Conservation (phyloP, 2,888 invertebrate genomes). For the Eupithecia subumbrata region DNA sequence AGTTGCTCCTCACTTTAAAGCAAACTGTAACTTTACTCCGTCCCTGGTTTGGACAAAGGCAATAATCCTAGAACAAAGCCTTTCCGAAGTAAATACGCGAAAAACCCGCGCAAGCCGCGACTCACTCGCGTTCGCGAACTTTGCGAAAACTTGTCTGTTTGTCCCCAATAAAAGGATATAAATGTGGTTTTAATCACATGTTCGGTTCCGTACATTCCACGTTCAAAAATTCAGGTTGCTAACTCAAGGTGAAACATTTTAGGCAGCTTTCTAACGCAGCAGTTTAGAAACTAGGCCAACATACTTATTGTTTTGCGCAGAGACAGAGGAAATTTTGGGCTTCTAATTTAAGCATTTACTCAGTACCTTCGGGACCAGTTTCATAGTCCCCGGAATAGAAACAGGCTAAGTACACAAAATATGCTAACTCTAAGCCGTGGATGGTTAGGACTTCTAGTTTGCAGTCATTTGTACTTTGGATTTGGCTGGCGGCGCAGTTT, state of each 20-base stretch:
- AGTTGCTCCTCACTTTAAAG: conserved; percentile 10
- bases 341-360: conserved; percentile 12
- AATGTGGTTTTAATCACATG: not conserved
- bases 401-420: conserved; percentile 26
- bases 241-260: not conserved
- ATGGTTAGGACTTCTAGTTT: conserved; percentile 28
- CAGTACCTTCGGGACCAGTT: conserved; percentile 10
- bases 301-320: conserved; percentile 22
- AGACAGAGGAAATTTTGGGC: conserved; percentile 3
- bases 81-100: conserved; percentile 46
- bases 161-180: conserved; percentile 20
- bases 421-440: conserved; percentile 28
- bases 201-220: conserved; percentile 21
- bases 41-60: conserved; percentile 30
- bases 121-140: conserved; percentile 43
- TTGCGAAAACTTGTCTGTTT: conserved; percentile 28
- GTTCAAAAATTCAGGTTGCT: not conserved
- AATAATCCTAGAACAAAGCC: conserved; percentile 42
- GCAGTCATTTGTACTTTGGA: conserved; percentile 28
- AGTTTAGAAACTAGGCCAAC: conserved; percentile 8
- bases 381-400: conserved; percentile 13
- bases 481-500: conserved; percentile 23
- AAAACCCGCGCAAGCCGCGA: conserved; percentile 43
- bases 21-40: conserved; percentile 11
- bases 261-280: not conserved